These are phyloP conservation scores for Myotis lucifugus DNA, from an alignment of 2,113 vertebrate genomes.

Conservation along the genomic window DNA sequence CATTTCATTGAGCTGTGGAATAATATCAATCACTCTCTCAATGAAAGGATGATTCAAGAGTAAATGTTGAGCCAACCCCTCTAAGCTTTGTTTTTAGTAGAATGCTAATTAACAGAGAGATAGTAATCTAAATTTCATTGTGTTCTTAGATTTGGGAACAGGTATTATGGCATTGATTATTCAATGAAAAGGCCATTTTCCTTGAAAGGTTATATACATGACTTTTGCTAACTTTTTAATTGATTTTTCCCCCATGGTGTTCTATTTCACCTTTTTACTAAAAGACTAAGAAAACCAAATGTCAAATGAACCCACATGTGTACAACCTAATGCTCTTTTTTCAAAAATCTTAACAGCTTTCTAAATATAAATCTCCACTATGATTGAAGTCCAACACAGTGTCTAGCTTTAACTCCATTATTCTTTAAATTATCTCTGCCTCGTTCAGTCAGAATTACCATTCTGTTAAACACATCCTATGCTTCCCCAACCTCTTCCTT, in stretches of 20 bases:
- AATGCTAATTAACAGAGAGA: constrained; percentile 66
- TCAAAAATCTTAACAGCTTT: neutral
- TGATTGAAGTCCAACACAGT: neutral
- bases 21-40: constrained; percentile 61
- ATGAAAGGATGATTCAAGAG: constrained; percentile 28
- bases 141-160: constrained; percentile 60
- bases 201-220: constrained; percentile 3
- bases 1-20: constrained; percentile 50
- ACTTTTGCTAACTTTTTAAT: constrained; percentile 58
- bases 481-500: neutral
- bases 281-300: constrained; percentile 59
- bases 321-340: neutral
- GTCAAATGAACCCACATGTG: neutral
- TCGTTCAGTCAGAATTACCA: neutral
- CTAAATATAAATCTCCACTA: neutral
- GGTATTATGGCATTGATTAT: constrained; percentile 49
- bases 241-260: neutral
- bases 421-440: neutral
- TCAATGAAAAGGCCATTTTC: constrained; percentile 51
- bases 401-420: neutral
- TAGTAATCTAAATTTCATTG: constrained; percentile 35
- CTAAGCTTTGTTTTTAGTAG: constrained; percentile 30
- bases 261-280: constrained; percentile 50
- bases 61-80: constrained; percentile 5
- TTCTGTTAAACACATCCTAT: neutral